A percentile compares a stretch with the other conserved stretches of the same genome.
Evolutionary conservation across 2,113 vertebrate genomes (phyloP).

Genomic region (Oreocharis arfaki): DNA sequence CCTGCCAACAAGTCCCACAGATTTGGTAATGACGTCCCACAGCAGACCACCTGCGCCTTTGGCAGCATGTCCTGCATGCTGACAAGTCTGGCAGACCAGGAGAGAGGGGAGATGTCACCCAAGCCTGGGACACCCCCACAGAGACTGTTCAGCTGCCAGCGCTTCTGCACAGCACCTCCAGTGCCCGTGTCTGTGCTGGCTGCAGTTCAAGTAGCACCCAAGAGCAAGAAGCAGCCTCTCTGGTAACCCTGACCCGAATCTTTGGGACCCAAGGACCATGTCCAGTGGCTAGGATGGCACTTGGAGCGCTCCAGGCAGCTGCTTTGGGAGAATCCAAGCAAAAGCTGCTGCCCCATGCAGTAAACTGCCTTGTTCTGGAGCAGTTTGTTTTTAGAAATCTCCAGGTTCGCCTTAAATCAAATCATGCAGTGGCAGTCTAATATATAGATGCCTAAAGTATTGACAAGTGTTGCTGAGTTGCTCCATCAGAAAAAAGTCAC

Average conservation of each 20-base stretch:
- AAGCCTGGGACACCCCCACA: not conserved
- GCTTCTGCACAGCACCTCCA: not conserved
- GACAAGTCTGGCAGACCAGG: not conserved
- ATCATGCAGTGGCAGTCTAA: not conserved
- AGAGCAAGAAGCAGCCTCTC: not conserved
- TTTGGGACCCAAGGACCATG: accelerated
- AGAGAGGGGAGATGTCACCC: not conserved
- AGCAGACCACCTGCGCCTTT: not conserved
- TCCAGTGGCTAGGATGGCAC: not conserved
- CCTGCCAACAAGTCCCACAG: not conserved
- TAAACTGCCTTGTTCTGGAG: not conserved
- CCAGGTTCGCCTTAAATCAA: not conserved
- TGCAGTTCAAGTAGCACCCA: not conserved
- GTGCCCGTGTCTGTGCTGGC: not conserved
- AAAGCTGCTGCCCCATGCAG: not conserved
- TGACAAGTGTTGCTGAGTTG: not conserved
- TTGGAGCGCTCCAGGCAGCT: not conserved
- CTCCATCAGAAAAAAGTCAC: not conserved
- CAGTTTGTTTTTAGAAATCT: not conserved
- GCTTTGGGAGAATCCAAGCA: not conserved
- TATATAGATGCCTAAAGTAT: not conserved
- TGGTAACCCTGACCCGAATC: not conserved
- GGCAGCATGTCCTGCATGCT: not conserved
- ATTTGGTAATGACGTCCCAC: not conserved
- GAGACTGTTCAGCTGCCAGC: not conserved